Evolutionary conservation across 2,888 invertebrate species (phyloP), one percentile per base, ranked within the genome.

Genomic region (Cephus runcator): DNA sequence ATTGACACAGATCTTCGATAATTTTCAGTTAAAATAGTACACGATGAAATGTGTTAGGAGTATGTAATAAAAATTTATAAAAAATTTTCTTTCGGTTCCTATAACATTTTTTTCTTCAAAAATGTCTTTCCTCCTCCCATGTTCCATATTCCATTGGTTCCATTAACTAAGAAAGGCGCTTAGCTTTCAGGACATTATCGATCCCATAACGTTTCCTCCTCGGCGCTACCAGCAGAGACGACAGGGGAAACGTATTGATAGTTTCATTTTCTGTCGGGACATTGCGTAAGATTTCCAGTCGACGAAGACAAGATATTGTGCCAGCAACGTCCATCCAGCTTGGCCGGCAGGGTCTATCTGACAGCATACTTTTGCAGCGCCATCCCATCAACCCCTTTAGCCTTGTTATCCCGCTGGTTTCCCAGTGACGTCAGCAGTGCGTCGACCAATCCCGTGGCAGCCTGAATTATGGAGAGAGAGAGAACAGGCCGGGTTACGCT

Each of bases 381-480:
- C 80, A 75, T 83, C 71, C 81, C 78, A 81, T 83, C 83, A 83
- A 83, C 82, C 83, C 84, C 82, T 81, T 80, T 81, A 78, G 79
- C 83, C 85, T 82, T 81, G 85, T 86, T 87, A 87, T 88, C 87
- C 86, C 85, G 81, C 86, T 84, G 84, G 85, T 88, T 85, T 86
- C 81, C 86, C 84, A 83, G 87, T 90, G 90, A 89, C 90, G 89
- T 90, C 89, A 88, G 87, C 85, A 79, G 75, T 79, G 81, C 81
- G 83, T 83, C 86, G 86, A 87, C 90, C 90, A 90, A 90, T 90
- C 85, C 84, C 79, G 79, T 77, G 78, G 81, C 76, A 80, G 80
- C 83, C 85, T 90, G 88, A 90, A 90, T 90, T 90, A 90, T 88
- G 86, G 85, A 90, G 34, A 84, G 81, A 12, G 35, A 34, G 34